These are phyloP conservation scores for Drosophila persimilis DNA, from an alignment of 1,140 invertebrate genomes.

Conservation along the genomic window DNA sequence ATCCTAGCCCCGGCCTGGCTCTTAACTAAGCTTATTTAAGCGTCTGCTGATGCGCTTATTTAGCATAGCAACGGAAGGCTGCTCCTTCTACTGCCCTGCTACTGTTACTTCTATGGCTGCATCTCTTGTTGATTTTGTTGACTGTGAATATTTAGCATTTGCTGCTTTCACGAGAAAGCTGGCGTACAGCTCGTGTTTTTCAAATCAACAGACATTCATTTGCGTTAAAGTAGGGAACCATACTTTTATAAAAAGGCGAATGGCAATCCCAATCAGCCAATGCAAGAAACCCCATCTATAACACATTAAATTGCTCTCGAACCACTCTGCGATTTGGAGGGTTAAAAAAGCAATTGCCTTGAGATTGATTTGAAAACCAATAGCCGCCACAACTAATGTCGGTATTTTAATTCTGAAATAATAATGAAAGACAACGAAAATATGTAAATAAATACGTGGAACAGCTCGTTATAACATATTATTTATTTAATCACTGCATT, in stretches of 20 bases:
- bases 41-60: conserved; percentile 63
- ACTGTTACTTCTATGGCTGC: not conserved
- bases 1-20: conserved; percentile 28
- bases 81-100: not conserved
- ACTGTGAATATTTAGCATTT: conserved; percentile 56
- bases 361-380: too few relatives aligned
- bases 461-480: conserved; percentile 11
- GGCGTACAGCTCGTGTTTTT: conserved; percentile 31
- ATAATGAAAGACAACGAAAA: not conserved
- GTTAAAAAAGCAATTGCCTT: too few relatives aligned
- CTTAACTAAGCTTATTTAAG: conserved; percentile 77
- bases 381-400: too few relatives aligned
- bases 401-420: not conserved
- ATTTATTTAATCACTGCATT: conserved; percentile 3
- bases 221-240: not conserved
- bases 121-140: conserved; percentile 53
- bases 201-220: conserved; percentile 49
- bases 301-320: too few relatives aligned
- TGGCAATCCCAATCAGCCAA: not conserved
- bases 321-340: too few relatives aligned
- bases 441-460: not conserved
- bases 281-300: too few relatives aligned
- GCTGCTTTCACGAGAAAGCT: conserved; percentile 52
- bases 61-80: conserved; percentile 54
- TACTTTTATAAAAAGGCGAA: not conserved